These are phyloP conservation scores for Ryuthela nishihirai DNA, from an alignment of 2,888 invertebrate species.

Conservation along the genomic window DNA sequence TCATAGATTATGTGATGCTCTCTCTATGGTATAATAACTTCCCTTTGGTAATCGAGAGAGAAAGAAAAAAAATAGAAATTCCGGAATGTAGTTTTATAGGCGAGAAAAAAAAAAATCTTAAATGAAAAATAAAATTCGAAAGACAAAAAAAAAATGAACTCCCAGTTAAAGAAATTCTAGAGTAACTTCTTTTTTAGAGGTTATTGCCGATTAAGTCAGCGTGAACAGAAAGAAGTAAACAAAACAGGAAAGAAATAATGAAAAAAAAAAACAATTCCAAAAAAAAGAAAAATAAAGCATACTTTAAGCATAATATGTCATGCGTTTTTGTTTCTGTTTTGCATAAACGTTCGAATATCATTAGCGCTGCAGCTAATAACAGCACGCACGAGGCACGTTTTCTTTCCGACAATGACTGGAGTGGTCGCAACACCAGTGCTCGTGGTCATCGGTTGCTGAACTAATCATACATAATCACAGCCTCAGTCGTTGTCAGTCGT, in stretches of 20 bases:
- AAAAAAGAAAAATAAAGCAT: constrained; percentile 8
- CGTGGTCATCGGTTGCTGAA: constrained; percentile 31
- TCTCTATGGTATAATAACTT: too few species aligned
- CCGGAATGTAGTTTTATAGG: too few species aligned
- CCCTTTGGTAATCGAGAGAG: too few species aligned
- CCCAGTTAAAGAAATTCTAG: too few species aligned
- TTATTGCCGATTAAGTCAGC: too few species aligned
- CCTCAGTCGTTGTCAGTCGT: constrained; percentile 28
- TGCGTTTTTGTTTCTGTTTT: constrained; percentile 30
- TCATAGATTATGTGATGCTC: too few species aligned
- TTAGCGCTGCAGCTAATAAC: constrained; percentile 31
- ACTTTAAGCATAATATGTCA: constrained; percentile 32
- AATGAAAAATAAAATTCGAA: too few species aligned
- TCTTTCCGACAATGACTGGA: constrained; percentile 15
- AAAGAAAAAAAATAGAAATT: too few species aligned
- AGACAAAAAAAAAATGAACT: too few species aligned
- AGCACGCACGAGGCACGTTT: constrained; percentile 28
- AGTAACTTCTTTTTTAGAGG: too few species aligned
- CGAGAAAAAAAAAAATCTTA: too few species aligned
- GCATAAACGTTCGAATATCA: constrained; percentile 36
- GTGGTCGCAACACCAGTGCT: constrained; percentile 32
- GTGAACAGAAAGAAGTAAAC: constrained; percentile 5
- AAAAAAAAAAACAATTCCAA: constrained; percentile 18
- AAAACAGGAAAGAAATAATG: constrained; percentile 6
- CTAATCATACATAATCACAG: constrained; percentile 38